Base-by-base conservation (phyloP, 2,113 vertebrate species). In the Phaetusa simplex region DNA sequence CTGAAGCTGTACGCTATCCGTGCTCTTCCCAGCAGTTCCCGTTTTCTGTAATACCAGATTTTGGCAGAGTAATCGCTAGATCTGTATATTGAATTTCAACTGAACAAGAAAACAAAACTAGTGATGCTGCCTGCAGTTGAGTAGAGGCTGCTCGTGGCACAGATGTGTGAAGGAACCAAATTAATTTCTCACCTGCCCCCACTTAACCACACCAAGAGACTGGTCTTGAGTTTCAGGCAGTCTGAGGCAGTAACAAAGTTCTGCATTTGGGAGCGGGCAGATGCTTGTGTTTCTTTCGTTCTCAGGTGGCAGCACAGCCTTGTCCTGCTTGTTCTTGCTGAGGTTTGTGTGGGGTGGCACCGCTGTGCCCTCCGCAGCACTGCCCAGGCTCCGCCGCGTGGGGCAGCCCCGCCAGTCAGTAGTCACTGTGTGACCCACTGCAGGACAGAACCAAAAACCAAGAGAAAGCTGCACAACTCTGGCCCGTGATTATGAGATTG, bases 321-420 rank as follows among this genome's bases (percentile, higher is more conserved):
- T 6, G 30, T 29, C 65, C 16, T 29, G 47, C 67, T 7, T 11
- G 34, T n/a, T 58, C 34, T 38, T 7, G 19, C 71, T 30, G 52
- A 21, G 27, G 4, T 1, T 0, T 9, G 29, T 22, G 30, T 36
- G 47, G n/a, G 8, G 36, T 22, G 47, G 47, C 47, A 49, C 21
- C 21, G 47, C 45, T 15, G 15, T 14, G 3, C 20, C 20, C 30
- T 7, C 22, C 7, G 53, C 19, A 5, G 38, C 2, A 14, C 40
- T 11, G 42, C 38, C 12, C 7, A 2, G 3, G 4, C 30, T 3
- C 9, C 8, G 47, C 38, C 3, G 12, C 3, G 3, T 2, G 0
- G 7, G 64, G 58, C 56, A 72, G 32, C 58, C 23, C 26, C 13
- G 58, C 30, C 49, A 26, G 45, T 2, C 9, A 1, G 2, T 3